Conservation (phyloP, 2,888 invertebrate genomes). For the Tenodera sinensis region DNA sequence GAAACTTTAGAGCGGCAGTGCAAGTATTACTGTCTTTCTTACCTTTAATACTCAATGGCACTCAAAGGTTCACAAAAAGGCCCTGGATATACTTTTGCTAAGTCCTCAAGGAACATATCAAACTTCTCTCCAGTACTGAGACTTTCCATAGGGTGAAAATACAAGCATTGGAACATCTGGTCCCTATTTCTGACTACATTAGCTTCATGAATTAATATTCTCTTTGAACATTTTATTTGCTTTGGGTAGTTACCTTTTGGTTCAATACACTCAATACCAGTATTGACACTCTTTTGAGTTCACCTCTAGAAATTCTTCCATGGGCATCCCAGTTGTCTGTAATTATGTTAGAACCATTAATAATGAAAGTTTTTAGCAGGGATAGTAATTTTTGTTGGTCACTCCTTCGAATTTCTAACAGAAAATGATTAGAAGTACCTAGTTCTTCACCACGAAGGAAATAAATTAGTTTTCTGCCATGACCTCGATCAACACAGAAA, state of each 20-base stretch:
- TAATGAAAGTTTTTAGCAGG: conserved; percentile 21
- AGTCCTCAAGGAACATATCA: conserved; percentile 23
- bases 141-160: conserved; percentile 25
- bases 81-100: conserved; percentile 25
- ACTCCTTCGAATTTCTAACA: conserved; percentile 23
- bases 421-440: conserved; percentile 19
- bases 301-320: conserved; percentile 6
- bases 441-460: conserved; percentile 21
- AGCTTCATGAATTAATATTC: conserved; percentile 1
- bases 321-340: conserved; percentile 18
- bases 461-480: conserved; percentile 6
- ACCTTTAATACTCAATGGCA: conserved; percentile 24
- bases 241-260: background rate
- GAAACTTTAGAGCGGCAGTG: too few relatives aligned
- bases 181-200: conserved; percentile 16
- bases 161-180: conserved; percentile 22
- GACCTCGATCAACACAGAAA: conserved; percentile 21
- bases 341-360: conserved; percentile 8
- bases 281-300: conserved; percentile 1
- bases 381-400: conserved; percentile 5
- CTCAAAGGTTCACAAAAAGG: conserved; percentile 23
- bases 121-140: conserved; percentile 23
- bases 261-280: conserved; percentile 17
- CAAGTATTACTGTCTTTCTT: background rate
- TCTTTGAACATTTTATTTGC: conserved; percentile 18